Percentiles rank a stretch among this genome's conserved stretches.
These are phyloP conservation scores for Cremastobaeus sp. DNA, from an alignment of 2,888 invertebrate genomes.

Conservation along the genomic window DNA sequence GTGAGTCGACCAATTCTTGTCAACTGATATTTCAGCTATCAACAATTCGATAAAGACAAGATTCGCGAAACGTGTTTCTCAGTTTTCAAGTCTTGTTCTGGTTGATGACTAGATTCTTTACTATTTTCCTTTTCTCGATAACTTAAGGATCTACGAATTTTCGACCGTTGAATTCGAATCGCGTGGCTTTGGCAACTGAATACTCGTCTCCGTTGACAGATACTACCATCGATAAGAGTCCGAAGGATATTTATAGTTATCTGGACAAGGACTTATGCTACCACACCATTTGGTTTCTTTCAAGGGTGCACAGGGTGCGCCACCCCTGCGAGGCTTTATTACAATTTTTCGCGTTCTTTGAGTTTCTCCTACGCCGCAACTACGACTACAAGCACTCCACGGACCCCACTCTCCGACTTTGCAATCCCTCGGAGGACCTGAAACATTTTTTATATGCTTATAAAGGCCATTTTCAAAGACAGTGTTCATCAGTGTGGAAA, in stretches of 20 bases:
- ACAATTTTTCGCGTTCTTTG: conserved; percentile 88
- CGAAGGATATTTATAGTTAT: conserved; percentile 64
- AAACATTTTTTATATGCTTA: too few species aligned
- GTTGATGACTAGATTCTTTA: conserved; percentile 37
- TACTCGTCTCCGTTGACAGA: conserved; percentile 13
- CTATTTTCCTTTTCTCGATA: conserved; percentile 15
- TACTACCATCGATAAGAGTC: conserved; percentile 70
- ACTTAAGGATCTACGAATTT: conserved; percentile 25
- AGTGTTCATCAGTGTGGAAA: too few species aligned
- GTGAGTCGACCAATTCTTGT: conserved; percentile 14
- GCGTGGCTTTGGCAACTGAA: conserved; percentile 13
- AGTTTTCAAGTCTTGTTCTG: conserved; percentile 35
- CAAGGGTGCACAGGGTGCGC: conserved; percentile 89
- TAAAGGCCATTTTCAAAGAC: too few species aligned
- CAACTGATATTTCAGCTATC: too few species aligned
- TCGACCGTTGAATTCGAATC: conserved; percentile 23
- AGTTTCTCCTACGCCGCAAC: conserved; percentile 94
- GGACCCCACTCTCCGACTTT: conserved; percentile 91
- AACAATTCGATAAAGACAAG: too few species aligned
- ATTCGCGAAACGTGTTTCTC: conserved; percentile 23
- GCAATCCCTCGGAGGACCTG: conserved; percentile 87
- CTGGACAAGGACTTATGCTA: conserved; percentile 84
- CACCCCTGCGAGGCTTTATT: conserved; percentile 88
- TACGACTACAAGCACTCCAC: conserved; percentile 92
- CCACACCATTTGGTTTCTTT: conserved; percentile 94